phyloP scores from a whole-genome alignment of 2,888 invertebrate genomes.

The Epinotia nisella region DNA sequence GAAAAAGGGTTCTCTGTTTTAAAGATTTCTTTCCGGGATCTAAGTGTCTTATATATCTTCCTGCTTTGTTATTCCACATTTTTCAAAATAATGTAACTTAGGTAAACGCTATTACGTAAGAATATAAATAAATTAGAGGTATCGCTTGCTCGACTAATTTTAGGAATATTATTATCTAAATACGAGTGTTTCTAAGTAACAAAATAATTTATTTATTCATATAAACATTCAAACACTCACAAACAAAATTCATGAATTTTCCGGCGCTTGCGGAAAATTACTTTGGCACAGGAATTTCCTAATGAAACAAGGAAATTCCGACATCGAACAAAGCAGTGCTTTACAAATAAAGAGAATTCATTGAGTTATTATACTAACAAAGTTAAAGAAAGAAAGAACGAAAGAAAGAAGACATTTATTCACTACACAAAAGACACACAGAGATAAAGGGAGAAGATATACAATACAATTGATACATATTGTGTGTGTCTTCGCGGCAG shows the following conservation, averaged over 20 bases:
- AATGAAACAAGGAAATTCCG: constrained; percentile 62
- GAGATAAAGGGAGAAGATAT: no score
- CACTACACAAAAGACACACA: no score
- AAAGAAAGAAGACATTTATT: no score
- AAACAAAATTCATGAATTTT: constrained; percentile 33
- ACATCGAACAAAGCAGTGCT: constrained; percentile 56
- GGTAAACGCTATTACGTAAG: not conserved
- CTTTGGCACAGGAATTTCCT: constrained; percentile 58
- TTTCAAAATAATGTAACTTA: not conserved
- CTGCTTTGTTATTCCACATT: not conserved
- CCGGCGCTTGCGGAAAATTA: constrained; percentile 49
- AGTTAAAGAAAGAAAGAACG: no score
- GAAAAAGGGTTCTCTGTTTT: constrained; percentile 39
- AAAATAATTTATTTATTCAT: not conserved
- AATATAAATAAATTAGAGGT: not conserved
- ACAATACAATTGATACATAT: no score
- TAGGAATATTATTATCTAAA: no score
- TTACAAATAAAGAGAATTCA: constrained; percentile 46
- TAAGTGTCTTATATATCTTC: constrained; percentile 13
- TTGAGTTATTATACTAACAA: constrained; percentile 39
- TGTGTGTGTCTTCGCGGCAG: no score
- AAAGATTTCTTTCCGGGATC: constrained; percentile 7
- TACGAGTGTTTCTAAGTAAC: not conserved
- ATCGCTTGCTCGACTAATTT: no score
- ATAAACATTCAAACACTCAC: constrained; percentile 10